Base-by-base conservation (phyloP, 2,113 vertebrate genomes). In the Gambusia affinis region DNA sequence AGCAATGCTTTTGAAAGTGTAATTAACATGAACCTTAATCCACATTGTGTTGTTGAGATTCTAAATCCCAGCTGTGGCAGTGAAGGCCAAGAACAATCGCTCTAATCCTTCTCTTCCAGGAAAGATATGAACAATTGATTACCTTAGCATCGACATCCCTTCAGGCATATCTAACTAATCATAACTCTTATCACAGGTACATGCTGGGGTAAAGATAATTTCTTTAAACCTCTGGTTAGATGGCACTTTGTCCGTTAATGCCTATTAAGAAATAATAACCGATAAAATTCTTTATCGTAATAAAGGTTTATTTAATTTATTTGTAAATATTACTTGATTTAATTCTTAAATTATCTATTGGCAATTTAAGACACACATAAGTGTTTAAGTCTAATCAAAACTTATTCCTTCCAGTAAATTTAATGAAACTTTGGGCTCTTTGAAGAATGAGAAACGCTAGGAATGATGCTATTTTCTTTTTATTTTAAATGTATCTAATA, bases 401-500 rank as follows among this genome's bases (percentile, higher is more conserved):
- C 19, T 0, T 22, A 54, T 24, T 12, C 12, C 10, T 37, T 37
- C 2, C 35, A 51, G 44, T 51, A 4, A 19, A 15, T 17, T 51
- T 5, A 51, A 51, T 37, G 2, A 11, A 37, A 37, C 35, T 37
- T 37, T 37, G 8, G 33, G 33, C 7, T 35, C 7, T 1, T 35
- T 35, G 33, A 35, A 8, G 7, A 8, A 35, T 35, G 33, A 35
- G 33, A 35, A 35, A 35, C 8, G 1, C 33, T 35, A 35, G 33
- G 33, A 35, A 33, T 33, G 31, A 39, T 39, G 37, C 3, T 11
- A 12, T 39, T 39, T 39, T 12, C 12, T 12, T 39, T 39, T 39
- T 39, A 12, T 42, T 14, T 1, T 42, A 83, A 88, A 88, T 84
- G 37, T 72, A 63, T 87, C 57, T 76, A 82, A 81, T 90, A 85